phyloP scores from a whole-genome alignment of 1,140 invertebrate species.

The Aleiodes sp. region DNA sequence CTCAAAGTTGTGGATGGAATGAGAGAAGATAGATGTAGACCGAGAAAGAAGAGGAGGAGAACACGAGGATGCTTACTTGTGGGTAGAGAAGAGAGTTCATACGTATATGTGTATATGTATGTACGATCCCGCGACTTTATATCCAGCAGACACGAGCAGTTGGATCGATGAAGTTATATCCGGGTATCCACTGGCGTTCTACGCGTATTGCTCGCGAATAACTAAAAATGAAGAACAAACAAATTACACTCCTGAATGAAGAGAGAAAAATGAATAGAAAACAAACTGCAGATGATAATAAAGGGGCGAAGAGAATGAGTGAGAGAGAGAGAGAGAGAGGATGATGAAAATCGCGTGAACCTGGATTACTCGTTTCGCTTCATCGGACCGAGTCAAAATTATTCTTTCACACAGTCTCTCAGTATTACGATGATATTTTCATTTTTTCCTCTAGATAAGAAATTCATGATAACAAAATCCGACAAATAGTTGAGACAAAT shows the following conservation, averaged over 20 bases:
- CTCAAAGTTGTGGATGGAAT: conserved; percentile 30
- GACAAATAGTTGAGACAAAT: too few species aligned
- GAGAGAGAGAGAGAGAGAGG: background rate
- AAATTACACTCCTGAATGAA: background rate
- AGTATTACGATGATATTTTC: too few species aligned
- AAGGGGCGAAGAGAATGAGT: background rate
- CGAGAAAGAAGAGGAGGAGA: background rate
- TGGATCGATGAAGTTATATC: conserved; percentile 40
- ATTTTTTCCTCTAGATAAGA: too few species aligned
- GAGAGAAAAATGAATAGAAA: conserved; percentile 7
- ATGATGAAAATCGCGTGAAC: conserved; percentile 1
- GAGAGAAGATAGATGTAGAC: conserved; percentile 27
- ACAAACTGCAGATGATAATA: conserved; percentile 15
- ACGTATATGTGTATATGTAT: conserved; percentile 14
- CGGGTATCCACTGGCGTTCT: conserved; percentile 37
- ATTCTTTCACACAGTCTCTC: background rate
- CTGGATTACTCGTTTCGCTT: background rate
- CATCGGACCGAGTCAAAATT: conserved; percentile 8
- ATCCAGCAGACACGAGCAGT: conserved; percentile 37
- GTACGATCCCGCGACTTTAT: conserved; percentile 36
- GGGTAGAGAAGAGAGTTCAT: conserved; percentile 15
- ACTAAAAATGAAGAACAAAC: conserved; percentile 25
- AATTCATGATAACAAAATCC: too few species aligned
- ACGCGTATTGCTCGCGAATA: conserved; percentile 26
- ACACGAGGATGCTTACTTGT: conserved; percentile 15